phyloP scores from a whole-genome alignment of 2,888 invertebrate species.

The Zhengitettix transpicula region DNA sequence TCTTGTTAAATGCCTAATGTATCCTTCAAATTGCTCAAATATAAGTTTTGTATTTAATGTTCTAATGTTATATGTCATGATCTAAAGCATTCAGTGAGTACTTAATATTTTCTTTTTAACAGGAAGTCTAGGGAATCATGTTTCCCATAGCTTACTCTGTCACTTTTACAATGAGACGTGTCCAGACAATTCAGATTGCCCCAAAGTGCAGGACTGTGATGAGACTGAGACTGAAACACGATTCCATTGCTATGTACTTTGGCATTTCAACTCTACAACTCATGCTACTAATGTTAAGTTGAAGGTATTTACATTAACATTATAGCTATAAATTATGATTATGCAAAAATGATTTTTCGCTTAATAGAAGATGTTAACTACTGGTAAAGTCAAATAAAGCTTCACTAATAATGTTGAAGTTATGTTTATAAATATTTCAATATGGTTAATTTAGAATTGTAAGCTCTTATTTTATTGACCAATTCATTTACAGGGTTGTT shows the following conservation, averaged over 20 bases:
- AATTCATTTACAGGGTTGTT: conserved; percentile 55
- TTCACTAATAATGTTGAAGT: too few species aligned
- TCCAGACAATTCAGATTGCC: conserved; percentile 24
- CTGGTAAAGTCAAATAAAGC: too few species aligned
- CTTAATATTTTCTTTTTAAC: neutral
- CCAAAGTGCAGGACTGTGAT: conserved; percentile 46
- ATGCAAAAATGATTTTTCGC: too few species aligned
- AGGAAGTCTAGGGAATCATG: neutral
- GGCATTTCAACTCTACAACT: conserved; percentile 41
- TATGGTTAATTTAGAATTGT: neutral
- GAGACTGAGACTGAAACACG: conserved; percentile 51
- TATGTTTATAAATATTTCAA: too few species aligned
- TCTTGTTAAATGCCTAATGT: too few species aligned
- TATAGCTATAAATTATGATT: too few species aligned
- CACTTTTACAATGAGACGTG: conserved; percentile 48
- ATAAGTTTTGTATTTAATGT: too few species aligned
- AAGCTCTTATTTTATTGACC: neutral
- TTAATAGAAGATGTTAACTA: too few species aligned
- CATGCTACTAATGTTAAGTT: conserved; percentile 33
- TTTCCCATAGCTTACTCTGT: conserved; percentile 34
- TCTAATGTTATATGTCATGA: too few species aligned
- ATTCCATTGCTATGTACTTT: conserved; percentile 69
- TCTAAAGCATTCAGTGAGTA: neutral
- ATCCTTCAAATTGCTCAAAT: too few species aligned
- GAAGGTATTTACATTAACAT: conserved; percentile 20